Conservation (phyloP, 2,888 invertebrate genomes). For the Tiliacea citrago region DNA sequence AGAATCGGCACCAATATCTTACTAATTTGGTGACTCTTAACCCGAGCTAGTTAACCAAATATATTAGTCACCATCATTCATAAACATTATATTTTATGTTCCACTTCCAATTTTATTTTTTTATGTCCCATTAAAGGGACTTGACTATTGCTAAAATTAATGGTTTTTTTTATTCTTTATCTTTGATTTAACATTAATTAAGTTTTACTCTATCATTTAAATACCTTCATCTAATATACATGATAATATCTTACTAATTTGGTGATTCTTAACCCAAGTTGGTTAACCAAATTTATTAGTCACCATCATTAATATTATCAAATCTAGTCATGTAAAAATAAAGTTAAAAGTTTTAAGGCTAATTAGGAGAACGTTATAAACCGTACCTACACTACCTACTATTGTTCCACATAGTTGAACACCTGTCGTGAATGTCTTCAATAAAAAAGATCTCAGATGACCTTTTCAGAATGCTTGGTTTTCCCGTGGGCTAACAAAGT, state of each 20-base stretch:
- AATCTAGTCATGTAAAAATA: background rate
- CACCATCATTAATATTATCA: too few relatives aligned
- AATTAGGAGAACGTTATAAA: background rate
- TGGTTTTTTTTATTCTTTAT: too few relatives aligned
- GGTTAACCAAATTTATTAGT: too few relatives aligned
- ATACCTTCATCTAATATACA: too few relatives aligned
- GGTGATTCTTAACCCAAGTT: background rate
- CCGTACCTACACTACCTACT: background rate
- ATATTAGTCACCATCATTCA: too few relatives aligned
- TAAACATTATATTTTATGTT: too few relatives aligned
- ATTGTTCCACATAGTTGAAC: conserved; percentile 8
- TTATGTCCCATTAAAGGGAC: too few relatives aligned
- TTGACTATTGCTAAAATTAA: too few relatives aligned
- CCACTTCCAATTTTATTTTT: too few relatives aligned
- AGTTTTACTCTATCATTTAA: too few relatives aligned
- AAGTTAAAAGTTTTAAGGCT: background rate
- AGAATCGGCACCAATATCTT: background rate
- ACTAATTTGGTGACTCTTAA: background rate
- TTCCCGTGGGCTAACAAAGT: conserved; percentile 37
- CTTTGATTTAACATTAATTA: too few relatives aligned
- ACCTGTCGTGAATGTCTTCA: conserved; percentile 23
- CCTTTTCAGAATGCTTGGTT: conserved; percentile 48
- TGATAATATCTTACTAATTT: background rate
- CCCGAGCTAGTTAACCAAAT: too few relatives aligned
- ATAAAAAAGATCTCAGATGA: conserved; percentile 40